Base-by-base conservation (phyloP, 2,888 invertebrate genomes). In the Athalia cordata region DNA sequence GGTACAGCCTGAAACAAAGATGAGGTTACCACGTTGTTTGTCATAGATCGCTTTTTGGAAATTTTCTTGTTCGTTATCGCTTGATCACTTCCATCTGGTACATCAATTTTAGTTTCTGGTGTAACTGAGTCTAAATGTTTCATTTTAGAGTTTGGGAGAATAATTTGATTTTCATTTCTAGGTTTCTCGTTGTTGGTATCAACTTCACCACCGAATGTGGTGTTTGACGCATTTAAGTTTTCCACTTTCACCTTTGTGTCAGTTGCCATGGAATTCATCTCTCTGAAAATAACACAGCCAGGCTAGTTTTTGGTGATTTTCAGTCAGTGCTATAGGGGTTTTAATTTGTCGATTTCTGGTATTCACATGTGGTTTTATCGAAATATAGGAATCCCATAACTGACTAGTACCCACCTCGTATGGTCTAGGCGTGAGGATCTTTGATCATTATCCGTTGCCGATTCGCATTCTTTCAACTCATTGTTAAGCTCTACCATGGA, bases 401-500 rank as follows among this genome's bases (percentile, higher is more conserved):
- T 68, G 5, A 29, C n/a, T 59, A 5, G 47, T 45, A 9, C 59
- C 47, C 6, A 72, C 72, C 59, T 5, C 45, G 57, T 29, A 29
- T 29, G 29, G 13, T 11, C n/a, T 5, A 47, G 59, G 9, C 4
- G 59, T 13, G 13, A 59, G 59, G 4, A 9, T 13, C n/a, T 15
- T 1, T 72, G 62, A 64, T 43, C 50, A 9, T 50, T 62, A 75
- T 55, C 64, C 6, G 45, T 9, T 0, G 1, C 7, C 2, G 74
- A 64, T 15, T 74, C 57, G 9, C 9, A 47, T 3, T 52, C 9
- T 49, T 79, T 75, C 9, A 82, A 74, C 47, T 78, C 47, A 64
- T 84, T 80, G 55, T 83, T 81, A 79, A 84, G 83, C 64, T 80
- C 68, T 29, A 84, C 68, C n/a, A 83, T 77, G 29, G 77, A 70